A percentile compares a stretch with the other conserved stretches of the same genome.
These are phyloP conservation scores for Colistium nudipinnis DNA, from an alignment of 2,113 vertebrate species.

Conservation along the genomic window DNA sequence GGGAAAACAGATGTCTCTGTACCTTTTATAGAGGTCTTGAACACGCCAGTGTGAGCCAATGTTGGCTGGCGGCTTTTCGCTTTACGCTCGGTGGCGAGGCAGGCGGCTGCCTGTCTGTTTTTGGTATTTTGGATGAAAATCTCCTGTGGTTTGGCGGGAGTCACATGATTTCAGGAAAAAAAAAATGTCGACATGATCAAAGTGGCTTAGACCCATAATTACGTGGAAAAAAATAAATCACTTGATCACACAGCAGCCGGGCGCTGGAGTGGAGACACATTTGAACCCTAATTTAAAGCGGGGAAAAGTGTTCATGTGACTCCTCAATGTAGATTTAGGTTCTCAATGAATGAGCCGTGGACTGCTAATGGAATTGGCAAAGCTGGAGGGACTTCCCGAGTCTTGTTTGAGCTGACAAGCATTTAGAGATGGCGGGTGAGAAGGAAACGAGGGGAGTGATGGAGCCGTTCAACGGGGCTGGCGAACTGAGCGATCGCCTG, in stretches of 20 bases:
- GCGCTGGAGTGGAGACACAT: conserved; percentile 10
- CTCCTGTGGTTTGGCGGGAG: conserved; percentile 19
- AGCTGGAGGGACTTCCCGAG: conserved; percentile 46
- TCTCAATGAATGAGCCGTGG: conserved; percentile 42
- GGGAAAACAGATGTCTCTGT: conserved; percentile 59
- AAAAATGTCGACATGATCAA: background rate
- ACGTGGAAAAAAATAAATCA: no score
- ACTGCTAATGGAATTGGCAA: conserved; percentile 60
- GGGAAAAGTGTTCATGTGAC: conserved; percentile 26
- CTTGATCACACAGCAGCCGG: conserved; percentile 12
- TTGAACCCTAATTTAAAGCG: conserved; percentile 43
- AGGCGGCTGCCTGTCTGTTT: conserved; percentile 27
- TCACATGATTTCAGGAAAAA: conserved; percentile 6
- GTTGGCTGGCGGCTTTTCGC: conserved; percentile 31
- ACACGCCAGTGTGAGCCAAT: conserved; percentile 11
- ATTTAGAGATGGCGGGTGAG: conserved; percentile 32
- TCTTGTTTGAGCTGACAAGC: conserved; percentile 60
- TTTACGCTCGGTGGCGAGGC: conserved; percentile 21
- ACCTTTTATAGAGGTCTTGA: conserved; percentile 40
- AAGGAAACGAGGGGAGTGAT: conserved; percentile 50
- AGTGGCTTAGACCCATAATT: background rate
- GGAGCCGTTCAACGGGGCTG: no score
- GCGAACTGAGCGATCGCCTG: no score
- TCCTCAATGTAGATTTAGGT: conserved; percentile 46
- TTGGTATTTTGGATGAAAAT: conserved; percentile 21